Evolutionary conservation across 2,888 invertebrate genomes (phyloP).

Genomic region (Seira sanloemensis): DNA sequence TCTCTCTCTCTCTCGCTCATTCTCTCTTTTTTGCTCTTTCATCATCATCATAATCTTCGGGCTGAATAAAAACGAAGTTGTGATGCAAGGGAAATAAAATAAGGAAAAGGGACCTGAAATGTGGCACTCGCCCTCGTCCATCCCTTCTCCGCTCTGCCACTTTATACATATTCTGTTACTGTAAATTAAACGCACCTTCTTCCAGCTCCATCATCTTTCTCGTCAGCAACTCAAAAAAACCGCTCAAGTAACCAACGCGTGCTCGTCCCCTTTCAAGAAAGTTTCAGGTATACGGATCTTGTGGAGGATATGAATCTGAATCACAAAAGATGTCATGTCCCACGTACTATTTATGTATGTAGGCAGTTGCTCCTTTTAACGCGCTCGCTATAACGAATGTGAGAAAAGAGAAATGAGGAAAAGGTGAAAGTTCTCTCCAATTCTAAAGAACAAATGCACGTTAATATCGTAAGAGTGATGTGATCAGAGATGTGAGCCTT

Average conservation of each 20-base stretch:
- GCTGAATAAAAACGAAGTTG: conserved; percentile 5
- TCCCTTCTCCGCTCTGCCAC: background rate
- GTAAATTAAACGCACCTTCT: conserved; percentile 30
- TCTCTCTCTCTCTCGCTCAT: conserved; percentile 59
- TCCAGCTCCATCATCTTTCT: too few species aligned
- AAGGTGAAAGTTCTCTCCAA: conserved; percentile 54
- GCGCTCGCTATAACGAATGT: conserved; percentile 27
- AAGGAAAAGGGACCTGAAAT: background rate
- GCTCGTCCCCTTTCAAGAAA: conserved; percentile 19
- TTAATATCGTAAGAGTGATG: conserved; percentile 42
- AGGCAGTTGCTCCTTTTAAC: too few species aligned
- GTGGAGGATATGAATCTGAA: conserved; percentile 59
- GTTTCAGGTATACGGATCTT: too few species aligned
- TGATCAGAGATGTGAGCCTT: background rate
- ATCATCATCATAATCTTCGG: conserved; percentile 56
- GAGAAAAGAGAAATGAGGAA: conserved; percentile 19
- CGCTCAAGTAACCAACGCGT: conserved; percentile 38
- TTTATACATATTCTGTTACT: conserved; percentile 12
- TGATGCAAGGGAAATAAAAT: background rate
- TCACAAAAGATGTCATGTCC: conserved; percentile 47
- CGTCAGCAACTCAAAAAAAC: too few species aligned
- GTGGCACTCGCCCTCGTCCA: background rate
- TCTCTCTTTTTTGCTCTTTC: conserved; percentile 55
- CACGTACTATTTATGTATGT: conserved; percentile 10
- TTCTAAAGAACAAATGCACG: conserved; percentile 50